phyloP scores from a whole-genome alignment of 2,888 invertebrate genomes.

The Amphipyra berbera region DNA sequence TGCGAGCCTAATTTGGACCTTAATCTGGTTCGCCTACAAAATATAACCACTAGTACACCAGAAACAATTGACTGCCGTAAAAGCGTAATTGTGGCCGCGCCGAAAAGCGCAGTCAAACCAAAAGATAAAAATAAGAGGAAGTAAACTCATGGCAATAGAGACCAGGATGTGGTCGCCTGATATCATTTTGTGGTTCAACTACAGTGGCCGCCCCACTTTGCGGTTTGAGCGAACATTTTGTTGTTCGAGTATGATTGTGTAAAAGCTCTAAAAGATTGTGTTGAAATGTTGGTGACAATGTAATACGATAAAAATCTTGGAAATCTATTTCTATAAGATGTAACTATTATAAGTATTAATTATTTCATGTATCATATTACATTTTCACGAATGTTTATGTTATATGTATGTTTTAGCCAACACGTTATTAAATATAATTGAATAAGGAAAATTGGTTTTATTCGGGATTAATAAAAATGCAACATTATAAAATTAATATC shows the following conservation, averaged over 20 bases:
- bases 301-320: not conserved
- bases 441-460: slow-evolving; percentile 45
- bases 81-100: not conserved
- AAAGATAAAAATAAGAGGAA: not conserved
- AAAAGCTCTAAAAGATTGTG: slow-evolving; percentile 12
- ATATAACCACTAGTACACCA: not conserved
- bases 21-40: not conserved
- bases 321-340: not conserved
- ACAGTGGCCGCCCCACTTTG: slow-evolving; percentile 19
- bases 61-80: not conserved
- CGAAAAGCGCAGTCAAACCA: not conserved
- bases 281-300: slow-evolving; percentile 9
- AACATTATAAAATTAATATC: slow-evolving; percentile 90
- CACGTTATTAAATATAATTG: slow-evolving; percentile 51
- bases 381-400: not conserved
- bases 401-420: slow-evolving; percentile 17
- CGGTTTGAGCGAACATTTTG: slow-evolving; percentile 20
- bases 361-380: not conserved
- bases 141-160: slow-evolving; percentile 6
- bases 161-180: slow-evolving; percentile 42
- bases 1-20: not conserved
- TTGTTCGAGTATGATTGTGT: slow-evolving; percentile 15
- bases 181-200: slow-evolving; percentile 14
- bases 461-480: slow-evolving; percentile 74
- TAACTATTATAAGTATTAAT: slow-evolving; percentile 2